Base-by-base conservation (phyloP, 2,797 vertebrate species). In the Poliocrania exsul region DNA sequence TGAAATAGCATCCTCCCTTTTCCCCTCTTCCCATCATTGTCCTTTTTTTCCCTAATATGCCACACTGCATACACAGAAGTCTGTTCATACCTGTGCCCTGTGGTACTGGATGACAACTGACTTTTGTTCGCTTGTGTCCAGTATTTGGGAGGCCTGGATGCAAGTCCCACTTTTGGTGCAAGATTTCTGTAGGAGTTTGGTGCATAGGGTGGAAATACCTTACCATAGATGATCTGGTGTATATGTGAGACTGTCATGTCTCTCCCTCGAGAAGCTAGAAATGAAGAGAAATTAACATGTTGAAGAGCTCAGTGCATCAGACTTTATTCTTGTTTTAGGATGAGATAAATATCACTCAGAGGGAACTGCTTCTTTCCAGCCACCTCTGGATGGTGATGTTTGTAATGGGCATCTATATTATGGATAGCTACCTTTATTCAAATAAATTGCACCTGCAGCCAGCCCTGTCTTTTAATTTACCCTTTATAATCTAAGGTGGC, bases 401-500 rank as follows among this genome's bases (percentile, higher is more conserved):
- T 56, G 8, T n/a, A n/a, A 15, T 23, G 64, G 38, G 17, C 4
- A 21, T 50, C 58, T 75, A 10, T 38, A 21, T 70, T 56, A 53
- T 5, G 10, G 31, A 35, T 17, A n/a, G 6, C 11, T 64, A 21
- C 16, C 6, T 81, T 66, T 28, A 72, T 38, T 31, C 40, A 81
- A 66, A 80, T 62, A 66, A 51, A 64, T 47, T 46, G 11, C 51
- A 37, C 20, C 19, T 49, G 12, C 25, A 92, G 25, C 42, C 19
- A 11, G 2, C 29, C 31, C 28, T 33, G 16, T 16, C 57, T 61
- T 75, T 49, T 61, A 69, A 5, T 75, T 66, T 79, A 23, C 3
- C 10, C 19, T 79, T 62, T 51, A 7, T 25, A 33, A 64, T 67
- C 23, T 0, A 0, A 62, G n/a, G n/a, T 21, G 21, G 25, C 19